phyloP scores from a whole-genome alignment of 2,797 vertebrate genomes.

The Pelodytes ibericus region DNA sequence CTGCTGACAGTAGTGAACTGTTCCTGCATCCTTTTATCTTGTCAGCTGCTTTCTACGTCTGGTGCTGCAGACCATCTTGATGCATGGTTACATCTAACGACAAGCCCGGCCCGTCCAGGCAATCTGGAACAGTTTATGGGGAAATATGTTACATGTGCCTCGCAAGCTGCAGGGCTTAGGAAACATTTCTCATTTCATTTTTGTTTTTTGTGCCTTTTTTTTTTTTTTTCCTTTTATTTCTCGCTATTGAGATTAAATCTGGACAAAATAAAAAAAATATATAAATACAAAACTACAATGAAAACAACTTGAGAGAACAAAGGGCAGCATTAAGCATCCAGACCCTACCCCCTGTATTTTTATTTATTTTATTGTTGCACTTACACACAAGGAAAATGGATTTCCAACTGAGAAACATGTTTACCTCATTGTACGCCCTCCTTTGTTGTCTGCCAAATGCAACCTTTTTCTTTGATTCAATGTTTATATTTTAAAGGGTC shows the following conservation, averaged over 20 bases:
- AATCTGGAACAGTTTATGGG: constrained; percentile 48
- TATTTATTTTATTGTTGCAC: constrained; percentile 25
- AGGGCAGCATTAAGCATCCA: too few relatives aligned
- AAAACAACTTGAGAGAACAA: too few relatives aligned
- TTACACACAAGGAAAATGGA: constrained; percentile 17
- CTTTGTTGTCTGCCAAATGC: background rate
- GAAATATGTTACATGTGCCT: constrained; percentile 44
- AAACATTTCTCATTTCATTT: constrained; percentile 40
- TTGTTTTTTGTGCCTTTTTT: constrained; percentile 6
- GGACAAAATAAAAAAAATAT: constrained; percentile 36
- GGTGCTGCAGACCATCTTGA: background rate
- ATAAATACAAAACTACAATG: constrained; percentile 3
- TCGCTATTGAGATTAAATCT: constrained; percentile 35
- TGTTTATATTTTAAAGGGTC: too few relatives aligned
- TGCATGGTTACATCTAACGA: constrained; percentile 11
- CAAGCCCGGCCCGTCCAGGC: background rate
- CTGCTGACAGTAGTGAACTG: background rate
- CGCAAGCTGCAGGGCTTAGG: constrained; percentile 30
- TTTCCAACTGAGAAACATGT: constrained; percentile 20
- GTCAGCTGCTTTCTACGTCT: constrained; percentile 21
- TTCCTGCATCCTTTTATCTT: background rate
- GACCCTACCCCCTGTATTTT: too few relatives aligned
- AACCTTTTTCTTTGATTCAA: background rate
- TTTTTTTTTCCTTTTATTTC: constrained; percentile 48
- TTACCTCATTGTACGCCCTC: constrained; percentile 6